Evolutionary conservation across 1,140 invertebrate genomes (phyloP).

Genomic region (Zaprionus tsacasi): DNA sequence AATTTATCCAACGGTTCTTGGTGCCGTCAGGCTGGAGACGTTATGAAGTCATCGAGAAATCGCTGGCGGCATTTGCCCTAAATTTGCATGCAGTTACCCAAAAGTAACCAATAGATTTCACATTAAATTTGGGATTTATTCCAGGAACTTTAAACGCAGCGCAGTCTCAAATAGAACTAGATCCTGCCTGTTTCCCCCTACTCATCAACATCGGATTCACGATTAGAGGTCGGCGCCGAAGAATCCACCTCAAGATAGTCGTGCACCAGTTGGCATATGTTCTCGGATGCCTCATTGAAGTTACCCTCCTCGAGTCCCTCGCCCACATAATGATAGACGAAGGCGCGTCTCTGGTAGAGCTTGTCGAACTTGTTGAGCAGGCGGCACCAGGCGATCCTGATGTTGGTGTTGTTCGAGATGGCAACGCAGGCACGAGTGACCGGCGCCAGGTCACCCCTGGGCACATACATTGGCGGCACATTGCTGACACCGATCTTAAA

Average conservation of each 20-base stretch:
- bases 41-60: slow-evolving; percentile 52
- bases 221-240: slow-evolving; percentile 42
- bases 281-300: slow-evolving; percentile 88
- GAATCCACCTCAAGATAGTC: slow-evolving; percentile 86
- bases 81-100: not conserved
- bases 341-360: slow-evolving; percentile 72
- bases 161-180: not conserved
- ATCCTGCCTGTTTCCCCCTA: not conserved
- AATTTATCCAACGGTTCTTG: slow-evolving; percentile 70
- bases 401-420: slow-evolving; percentile 85
- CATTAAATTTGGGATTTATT: slow-evolving; percentile 33
- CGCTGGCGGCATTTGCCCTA: slow-evolving; percentile 28
- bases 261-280: slow-evolving; percentile 87
- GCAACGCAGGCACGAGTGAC: slow-evolving; percentile 85
- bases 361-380: slow-evolving; percentile 75
- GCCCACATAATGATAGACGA: slow-evolving; percentile 85
- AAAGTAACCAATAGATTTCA: not conserved
- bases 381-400: slow-evolving; percentile 73
- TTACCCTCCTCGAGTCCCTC: slow-evolving; percentile 90
- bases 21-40: slow-evolving; percentile 16
- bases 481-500: slow-evolving; percentile 89
- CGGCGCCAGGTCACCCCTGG: slow-evolving; percentile 88
- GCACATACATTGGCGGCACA: slow-evolving; percentile 89
- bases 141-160: slow-evolving; percentile 2
- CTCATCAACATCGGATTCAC: slow-evolving; percentile 25